phyloP scores from a whole-genome alignment of 2,797 vertebrate genomes.

The Pangasius krempfi region DNA sequence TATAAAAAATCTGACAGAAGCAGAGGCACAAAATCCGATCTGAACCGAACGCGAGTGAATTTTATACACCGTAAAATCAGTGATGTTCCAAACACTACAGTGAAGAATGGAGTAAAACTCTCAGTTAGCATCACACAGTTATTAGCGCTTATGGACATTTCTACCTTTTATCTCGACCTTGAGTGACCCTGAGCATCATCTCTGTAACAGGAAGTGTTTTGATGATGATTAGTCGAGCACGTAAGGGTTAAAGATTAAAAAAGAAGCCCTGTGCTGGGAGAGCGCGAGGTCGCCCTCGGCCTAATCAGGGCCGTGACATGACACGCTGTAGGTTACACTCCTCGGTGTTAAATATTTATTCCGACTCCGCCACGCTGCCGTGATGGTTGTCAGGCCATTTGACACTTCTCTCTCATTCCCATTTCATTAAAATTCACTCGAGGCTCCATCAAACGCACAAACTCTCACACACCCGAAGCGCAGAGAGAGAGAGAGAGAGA shows the following conservation, averaged over 20 bases:
- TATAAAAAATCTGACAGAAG: not conserved
- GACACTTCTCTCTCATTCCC: slow-evolving; percentile 70
- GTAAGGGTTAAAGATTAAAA: slow-evolving; percentile 43
- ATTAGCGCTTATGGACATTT: not conserved
- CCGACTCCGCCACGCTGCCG: slow-evolving; percentile 65
- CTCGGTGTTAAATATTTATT: slow-evolving; percentile 83
- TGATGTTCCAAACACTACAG: not conserved
- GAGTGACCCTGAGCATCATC: not conserved
- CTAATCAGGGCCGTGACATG: slow-evolving; percentile 83
- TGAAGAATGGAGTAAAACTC: not conserved
- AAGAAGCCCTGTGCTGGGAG: slow-evolving; percentile 68
- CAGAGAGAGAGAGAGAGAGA: slow-evolving; percentile 3
- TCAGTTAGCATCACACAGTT: not conserved
- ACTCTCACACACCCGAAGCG: not conserved
- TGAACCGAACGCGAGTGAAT: not conserved
- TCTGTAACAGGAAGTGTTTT: not conserved
- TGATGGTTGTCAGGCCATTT: slow-evolving; percentile 79
- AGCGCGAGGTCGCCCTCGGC: slow-evolving; percentile 77
- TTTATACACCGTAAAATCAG: not conserved
- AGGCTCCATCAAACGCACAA: slow-evolving; percentile 39
- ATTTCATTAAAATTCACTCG: slow-evolving; percentile 70
- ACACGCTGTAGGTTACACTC: slow-evolving; percentile 79
- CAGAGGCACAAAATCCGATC: not conserved
- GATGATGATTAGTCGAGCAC: not conserved
- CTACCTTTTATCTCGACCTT: not conserved